Evolutionary conservation across 2,888 invertebrate species (phyloP).

Genomic region (Ophion obscuratus): DNA sequence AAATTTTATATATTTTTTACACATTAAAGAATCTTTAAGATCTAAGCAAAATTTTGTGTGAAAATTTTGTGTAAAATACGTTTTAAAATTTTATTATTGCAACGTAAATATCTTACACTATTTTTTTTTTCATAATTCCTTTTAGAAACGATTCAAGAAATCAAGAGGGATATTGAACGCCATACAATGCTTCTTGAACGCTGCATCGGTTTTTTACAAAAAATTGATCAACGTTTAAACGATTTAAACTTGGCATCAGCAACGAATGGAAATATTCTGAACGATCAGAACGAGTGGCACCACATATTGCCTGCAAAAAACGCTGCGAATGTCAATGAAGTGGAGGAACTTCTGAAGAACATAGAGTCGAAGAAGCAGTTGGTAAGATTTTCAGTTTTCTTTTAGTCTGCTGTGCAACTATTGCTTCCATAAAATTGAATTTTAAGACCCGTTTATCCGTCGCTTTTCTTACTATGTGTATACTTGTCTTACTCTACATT

Average conservation of each 20-base stretch:
- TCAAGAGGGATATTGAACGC: neutral
- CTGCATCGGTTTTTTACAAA: slow-evolving; percentile 12
- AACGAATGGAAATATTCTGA: slow-evolving; percentile 11
- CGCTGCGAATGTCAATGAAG: slow-evolving; percentile 10
- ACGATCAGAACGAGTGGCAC: slow-evolving; percentile 31
- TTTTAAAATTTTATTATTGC: too few species aligned
- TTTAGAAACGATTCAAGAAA: slow-evolving; percentile 20
- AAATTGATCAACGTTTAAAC: slow-evolving; percentile 31
- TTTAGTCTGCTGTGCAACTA: slow-evolving; percentile 26
- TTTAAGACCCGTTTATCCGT: slow-evolving; percentile 5
- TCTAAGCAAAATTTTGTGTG: too few species aligned
- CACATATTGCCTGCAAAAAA: slow-evolving; percentile 25
- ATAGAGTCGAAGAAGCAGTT: slow-evolving; percentile 29
- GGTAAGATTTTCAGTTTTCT: slow-evolving; percentile 26
- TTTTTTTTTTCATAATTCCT: slow-evolving; percentile 25
- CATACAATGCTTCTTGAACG: too few species aligned
- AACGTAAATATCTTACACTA: slow-evolving; percentile 11
- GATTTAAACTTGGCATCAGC: slow-evolving; percentile 20
- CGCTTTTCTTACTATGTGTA: slow-evolving; percentile 22
- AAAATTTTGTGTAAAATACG: too few species aligned
- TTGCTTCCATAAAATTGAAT: slow-evolving; percentile 26
- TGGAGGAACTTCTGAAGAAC: slow-evolving; percentile 23
- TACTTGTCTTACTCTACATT: too few species aligned
- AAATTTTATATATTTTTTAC: too few species aligned
- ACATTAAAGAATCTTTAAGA: too few species aligned